Conservation (phyloP, 2,888 invertebrate species). For the Sminthurides aquaticus region DNA sequence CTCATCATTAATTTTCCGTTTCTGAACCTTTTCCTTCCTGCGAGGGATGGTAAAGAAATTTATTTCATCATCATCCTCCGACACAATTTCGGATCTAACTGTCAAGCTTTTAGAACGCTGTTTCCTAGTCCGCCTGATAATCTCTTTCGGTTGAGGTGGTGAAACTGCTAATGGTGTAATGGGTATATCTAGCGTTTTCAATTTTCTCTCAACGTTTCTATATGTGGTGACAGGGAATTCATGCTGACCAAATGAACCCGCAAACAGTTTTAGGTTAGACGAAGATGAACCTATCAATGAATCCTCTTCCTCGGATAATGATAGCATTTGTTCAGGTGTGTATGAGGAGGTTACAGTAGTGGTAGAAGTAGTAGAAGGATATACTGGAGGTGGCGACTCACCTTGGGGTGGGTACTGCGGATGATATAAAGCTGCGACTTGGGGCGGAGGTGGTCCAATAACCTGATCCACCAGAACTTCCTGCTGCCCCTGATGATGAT, state of each 20-base stretch:
- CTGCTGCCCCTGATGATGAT: constrained; percentile 10
- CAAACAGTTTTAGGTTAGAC: constrained; percentile 15
- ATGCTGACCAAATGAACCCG: constrained; percentile 19
- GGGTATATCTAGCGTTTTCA: constrained; percentile 17
- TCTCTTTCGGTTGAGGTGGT: constrained; percentile 14
- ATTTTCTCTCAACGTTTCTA: constrained; percentile 21
- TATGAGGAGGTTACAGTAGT: constrained; percentile 7
- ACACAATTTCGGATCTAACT: constrained; percentile 15
- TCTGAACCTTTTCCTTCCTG: constrained; percentile 18
- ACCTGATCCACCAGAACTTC: constrained; percentile 15
- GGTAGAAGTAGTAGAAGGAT: constrained; percentile 7
- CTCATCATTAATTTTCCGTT: constrained; percentile 19
- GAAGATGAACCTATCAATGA: constrained; percentile 12
- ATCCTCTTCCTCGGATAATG: constrained; percentile 7
- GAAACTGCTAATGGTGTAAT: background rate
- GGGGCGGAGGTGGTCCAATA: constrained; percentile 6
- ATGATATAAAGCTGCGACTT: constrained; percentile 14
- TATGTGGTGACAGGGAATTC: constrained; percentile 21
- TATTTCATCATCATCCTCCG: constrained; percentile 23
- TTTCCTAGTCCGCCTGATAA: constrained; percentile 20
- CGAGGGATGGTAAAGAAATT: constrained; percentile 23
- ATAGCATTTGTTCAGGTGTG: constrained; percentile 3
- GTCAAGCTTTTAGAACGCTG: constrained; percentile 24
- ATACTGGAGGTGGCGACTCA: constrained; percentile 8
- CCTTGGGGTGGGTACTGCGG: constrained; percentile 25